Conservation (phyloP, 1,140 invertebrate species). For the Leptestheria dahalacensis region DNA sequence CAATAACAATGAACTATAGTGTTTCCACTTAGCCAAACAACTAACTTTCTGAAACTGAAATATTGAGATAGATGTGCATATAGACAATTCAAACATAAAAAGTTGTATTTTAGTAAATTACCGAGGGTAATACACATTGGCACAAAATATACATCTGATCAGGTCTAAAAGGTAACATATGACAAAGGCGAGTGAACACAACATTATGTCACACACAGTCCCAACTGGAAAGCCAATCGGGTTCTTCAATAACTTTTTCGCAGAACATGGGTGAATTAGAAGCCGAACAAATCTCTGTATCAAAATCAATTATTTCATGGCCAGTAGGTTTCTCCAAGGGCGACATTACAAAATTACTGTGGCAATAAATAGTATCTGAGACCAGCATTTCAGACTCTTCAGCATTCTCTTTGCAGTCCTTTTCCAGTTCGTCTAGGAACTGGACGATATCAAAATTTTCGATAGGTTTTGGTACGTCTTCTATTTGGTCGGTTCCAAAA, state of each 20-base stretch:
- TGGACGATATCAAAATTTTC: neutral
- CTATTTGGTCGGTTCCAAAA: neutral
- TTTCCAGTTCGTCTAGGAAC: neutral
- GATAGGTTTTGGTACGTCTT: neutral
- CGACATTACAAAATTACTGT: neutral
- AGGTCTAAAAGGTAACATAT: too few relatives aligned
- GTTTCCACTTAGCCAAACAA: too few relatives aligned
- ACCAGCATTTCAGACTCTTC: neutral
- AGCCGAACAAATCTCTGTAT: neutral
- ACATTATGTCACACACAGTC: neutral
- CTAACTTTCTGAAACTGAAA: too few relatives aligned
- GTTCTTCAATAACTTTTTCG: conserved; percentile 12
- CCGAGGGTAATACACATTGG: too few relatives aligned
- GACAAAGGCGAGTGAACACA: too few relatives aligned
- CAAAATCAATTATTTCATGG: neutral
- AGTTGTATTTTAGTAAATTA: too few relatives aligned
- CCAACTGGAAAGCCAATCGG: conserved; percentile 12
- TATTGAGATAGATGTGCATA: too few relatives aligned
- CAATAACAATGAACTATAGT: too few relatives aligned
- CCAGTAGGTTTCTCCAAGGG: neutral
- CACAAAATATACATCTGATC: too few relatives aligned
- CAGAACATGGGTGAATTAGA: conserved; percentile 9
- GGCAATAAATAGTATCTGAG: neutral
- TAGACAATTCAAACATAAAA: too few relatives aligned
- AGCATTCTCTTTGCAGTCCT: neutral